Conservation (phyloP, 1,140 invertebrate genomes). For the Oryzaephilus surinamensis region DNA sequence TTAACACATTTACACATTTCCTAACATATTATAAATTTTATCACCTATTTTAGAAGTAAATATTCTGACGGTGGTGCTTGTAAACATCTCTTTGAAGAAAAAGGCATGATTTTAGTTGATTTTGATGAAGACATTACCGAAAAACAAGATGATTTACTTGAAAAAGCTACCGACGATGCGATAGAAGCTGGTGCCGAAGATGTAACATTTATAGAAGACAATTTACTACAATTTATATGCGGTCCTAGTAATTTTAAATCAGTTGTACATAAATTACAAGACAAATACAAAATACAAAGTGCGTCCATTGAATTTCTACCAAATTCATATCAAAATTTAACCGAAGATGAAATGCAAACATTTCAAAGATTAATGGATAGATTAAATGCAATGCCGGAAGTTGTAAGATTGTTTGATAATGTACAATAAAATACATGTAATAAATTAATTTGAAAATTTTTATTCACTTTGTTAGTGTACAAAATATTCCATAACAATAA, state of each 20-base stretch:
- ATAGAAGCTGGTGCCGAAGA: slow-evolving; percentile 52
- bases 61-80: slow-evolving; percentile 24
- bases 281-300: slow-evolving; percentile 38
- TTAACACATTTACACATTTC: slow-evolving; percentile 6
- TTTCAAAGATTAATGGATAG: slow-evolving; percentile 35
- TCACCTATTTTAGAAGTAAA: slow-evolving; percentile 23
- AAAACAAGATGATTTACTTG: slow-evolving; percentile 32
- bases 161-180: slow-evolving; percentile 49
- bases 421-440: too few relatives aligned
- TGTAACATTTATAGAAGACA: slow-evolving; percentile 39
- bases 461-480: too few relatives aligned
- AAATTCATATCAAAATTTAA: slow-evolving; percentile 29
- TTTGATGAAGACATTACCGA: slow-evolving; percentile 17
- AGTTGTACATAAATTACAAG: slow-evolving; percentile 33
- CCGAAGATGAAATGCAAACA: slow-evolving; percentile 35
- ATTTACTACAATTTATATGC: slow-evolving; percentile 38
- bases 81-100: slow-evolving; percentile 41
- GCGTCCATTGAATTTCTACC: slow-evolving; percentile 41
- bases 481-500: too few relatives aligned
- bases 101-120: slow-evolving; percentile 41
- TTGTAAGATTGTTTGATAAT: slow-evolving; percentile 43
- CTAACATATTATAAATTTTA: background rate
- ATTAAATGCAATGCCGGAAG: slow-evolving; percentile 38
- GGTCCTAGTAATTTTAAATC: slow-evolving; percentile 26
- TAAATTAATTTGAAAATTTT: too few relatives aligned